These are phyloP conservation scores for Leptopilina clavipes DNA, from an alignment of 1,140 invertebrate species.

Conservation along the genomic window DNA sequence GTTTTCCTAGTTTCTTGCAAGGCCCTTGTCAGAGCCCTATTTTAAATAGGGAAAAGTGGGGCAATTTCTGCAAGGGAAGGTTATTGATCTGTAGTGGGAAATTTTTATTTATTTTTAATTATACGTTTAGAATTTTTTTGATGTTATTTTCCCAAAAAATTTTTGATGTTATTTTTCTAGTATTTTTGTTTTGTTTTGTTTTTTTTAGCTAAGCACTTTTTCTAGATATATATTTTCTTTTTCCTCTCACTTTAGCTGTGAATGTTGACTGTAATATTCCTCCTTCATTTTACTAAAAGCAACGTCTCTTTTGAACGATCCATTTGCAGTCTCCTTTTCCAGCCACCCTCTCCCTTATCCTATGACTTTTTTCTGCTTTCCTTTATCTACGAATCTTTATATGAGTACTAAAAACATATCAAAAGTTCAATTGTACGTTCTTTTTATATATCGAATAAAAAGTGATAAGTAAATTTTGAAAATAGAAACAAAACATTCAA, in stretches of 20 bases:
- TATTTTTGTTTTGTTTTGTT: background rate
- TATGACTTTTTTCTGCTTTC: background rate
- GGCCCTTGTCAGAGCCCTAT: no score
- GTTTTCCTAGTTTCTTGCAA: no score
- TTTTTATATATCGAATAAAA: background rate
- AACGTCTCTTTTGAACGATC: slow-evolving; percentile 8
- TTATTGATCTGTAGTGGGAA: no score
- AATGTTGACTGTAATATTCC: slow-evolving; percentile 26
- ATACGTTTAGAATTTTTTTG: no score
- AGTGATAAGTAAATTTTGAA: no score
- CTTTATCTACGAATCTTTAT: slow-evolving; percentile 16
- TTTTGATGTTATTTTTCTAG: no score
- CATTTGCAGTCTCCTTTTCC: slow-evolving; percentile 10
- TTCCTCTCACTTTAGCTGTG: background rate
- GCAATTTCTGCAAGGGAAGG: no score
- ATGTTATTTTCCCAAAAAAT: no score
- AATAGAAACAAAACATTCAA: no score
- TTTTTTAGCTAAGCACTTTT: background rate
- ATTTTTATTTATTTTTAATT: no score
- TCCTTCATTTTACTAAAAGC: slow-evolving; percentile 28
- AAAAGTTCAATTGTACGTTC: background rate
- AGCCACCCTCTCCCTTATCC: no score
- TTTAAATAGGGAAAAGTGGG: no score
- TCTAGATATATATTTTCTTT: background rate
- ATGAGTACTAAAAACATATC: background rate